These are phyloP conservation scores for Triops cancriformis DNA, from an alignment of 1,140 invertebrate species.

Conservation along the genomic window DNA sequence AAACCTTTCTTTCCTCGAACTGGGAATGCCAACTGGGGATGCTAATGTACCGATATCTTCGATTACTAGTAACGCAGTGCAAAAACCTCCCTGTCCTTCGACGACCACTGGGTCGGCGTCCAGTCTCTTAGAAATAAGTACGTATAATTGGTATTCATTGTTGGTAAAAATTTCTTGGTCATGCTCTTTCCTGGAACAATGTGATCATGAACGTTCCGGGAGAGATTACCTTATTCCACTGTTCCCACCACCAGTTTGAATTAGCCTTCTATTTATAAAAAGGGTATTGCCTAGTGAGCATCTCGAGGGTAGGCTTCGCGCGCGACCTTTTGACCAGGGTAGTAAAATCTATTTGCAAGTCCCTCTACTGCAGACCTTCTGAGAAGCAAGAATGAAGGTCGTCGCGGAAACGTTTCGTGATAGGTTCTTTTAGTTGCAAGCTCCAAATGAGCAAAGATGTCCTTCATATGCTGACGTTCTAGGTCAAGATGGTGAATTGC, in stretches of 20 bases:
- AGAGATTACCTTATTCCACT: no score
- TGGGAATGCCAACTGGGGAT: not conserved
- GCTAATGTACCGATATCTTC: not conserved
- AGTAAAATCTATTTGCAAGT: not conserved
- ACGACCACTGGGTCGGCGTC: not conserved
- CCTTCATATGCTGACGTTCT: not conserved
- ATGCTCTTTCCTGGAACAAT: not conserved
- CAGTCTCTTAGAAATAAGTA: constrained; percentile 2
- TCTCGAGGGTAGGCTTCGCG: not conserved
- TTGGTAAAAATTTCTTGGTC: not conserved
- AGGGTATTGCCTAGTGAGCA: not conserved
- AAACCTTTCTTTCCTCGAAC: not conserved
- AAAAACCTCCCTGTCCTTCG: constrained; percentile 3
- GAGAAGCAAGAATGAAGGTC: not conserved
- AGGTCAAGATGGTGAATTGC: constrained; percentile 5
- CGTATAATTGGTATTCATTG: not conserved
- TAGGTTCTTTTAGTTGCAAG: not conserved
- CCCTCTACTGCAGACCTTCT: not conserved
- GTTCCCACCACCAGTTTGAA: not conserved
- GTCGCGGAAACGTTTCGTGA: not conserved
- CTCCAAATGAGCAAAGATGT: not conserved
- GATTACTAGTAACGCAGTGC: not conserved
- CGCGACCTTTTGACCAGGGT: not conserved
- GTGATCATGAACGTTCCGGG: no score
- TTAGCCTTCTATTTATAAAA: not conserved